phyloP scores from a whole-genome alignment of 2,888 invertebrate species.

The Baccha elongata region DNA sequence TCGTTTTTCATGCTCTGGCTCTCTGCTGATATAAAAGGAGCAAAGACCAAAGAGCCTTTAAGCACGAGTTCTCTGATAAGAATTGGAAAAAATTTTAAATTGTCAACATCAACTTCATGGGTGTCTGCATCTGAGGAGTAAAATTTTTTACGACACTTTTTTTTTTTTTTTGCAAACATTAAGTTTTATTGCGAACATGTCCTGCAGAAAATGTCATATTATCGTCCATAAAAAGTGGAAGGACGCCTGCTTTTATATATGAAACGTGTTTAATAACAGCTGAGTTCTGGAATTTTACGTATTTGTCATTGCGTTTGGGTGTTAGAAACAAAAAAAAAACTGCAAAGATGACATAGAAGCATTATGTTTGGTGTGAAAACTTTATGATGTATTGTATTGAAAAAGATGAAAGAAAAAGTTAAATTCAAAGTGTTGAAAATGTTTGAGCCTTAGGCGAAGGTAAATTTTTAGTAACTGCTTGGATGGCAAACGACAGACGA shows the following conservation, averaged over 20 bases:
- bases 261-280: constrained; percentile 71
- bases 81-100: constrained; percentile 32
- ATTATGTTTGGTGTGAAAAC: constrained; percentile 5
- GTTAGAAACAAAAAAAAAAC: not conserved
- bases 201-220: constrained; percentile 72
- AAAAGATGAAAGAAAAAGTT: not conserved
- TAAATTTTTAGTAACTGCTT: too few relatives aligned
- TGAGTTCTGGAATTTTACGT: constrained; percentile 68
- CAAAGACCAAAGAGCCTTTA: not conserved
- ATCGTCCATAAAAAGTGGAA: constrained; percentile 66
- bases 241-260: constrained; percentile 66
- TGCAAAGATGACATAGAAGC: not conserved
- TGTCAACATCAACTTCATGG: constrained; percentile 51
- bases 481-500: too few relatives aligned
- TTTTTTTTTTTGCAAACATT: constrained; percentile 65
- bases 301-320: constrained; percentile 66
- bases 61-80: constrained; percentile 18
- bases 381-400: constrained; percentile 16
- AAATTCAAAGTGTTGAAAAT: too few relatives aligned
- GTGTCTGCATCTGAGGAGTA: constrained; percentile 56
- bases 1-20: constrained; percentile 13
- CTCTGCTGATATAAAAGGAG: not conserved
- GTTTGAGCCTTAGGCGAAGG: too few relatives aligned
- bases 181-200: constrained; percentile 72
- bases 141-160: constrained; percentile 66